Evolutionary conservation across 2,888 invertebrate species (phyloP).

Genomic region (Actias luna): DNA sequence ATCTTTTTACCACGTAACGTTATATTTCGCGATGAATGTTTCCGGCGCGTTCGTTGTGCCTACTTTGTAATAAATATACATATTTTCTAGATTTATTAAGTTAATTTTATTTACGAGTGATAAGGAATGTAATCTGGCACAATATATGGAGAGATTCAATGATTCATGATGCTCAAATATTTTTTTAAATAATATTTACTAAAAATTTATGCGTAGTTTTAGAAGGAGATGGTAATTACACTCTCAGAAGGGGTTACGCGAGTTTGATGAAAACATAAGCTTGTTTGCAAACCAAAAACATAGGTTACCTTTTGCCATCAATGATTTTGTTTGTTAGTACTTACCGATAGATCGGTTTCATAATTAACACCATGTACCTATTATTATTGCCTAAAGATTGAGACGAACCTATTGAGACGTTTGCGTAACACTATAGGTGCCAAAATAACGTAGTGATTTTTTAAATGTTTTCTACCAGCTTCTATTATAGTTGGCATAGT

Average conservation of each 20-base stretch:
- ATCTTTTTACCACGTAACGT: slow-evolving; percentile 75
- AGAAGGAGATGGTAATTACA: slow-evolving; percentile 46
- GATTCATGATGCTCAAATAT: slow-evolving; percentile 72
- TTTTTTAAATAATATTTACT: slow-evolving; percentile 53
- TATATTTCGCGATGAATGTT: slow-evolving; percentile 81
- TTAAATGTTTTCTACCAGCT: slow-evolving; percentile 67
- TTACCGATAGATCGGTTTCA: slow-evolving; percentile 54
- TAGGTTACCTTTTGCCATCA: slow-evolving; percentile 80
- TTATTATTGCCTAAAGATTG: slow-evolving; percentile 45
- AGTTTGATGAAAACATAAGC: slow-evolving; percentile 48
- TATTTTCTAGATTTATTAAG: slow-evolving; percentile 73
- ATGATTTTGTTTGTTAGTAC: slow-evolving; percentile 62
- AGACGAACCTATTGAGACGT: slow-evolving; percentile 38
- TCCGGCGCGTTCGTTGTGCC: slow-evolving; percentile 68
- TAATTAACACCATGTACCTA: slow-evolving; percentile 15
- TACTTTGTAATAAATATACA: slow-evolving; percentile 71
- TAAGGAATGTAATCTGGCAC: slow-evolving; percentile 73
- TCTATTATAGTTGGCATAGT: slow-evolving; percentile 53
- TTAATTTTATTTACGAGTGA: slow-evolving; percentile 76
- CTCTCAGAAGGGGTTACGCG: slow-evolving; percentile 34
- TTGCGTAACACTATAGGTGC: slow-evolving; percentile 70
- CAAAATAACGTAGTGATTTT: slow-evolving; percentile 73
- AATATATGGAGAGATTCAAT: slow-evolving; percentile 51
- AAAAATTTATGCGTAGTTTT: slow-evolving; percentile 59
- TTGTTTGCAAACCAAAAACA: slow-evolving; percentile 75